phyloP scores from a whole-genome alignment of 53 echinoderm and acorn worm genomes.

The Zoroaster sp. region DNA sequence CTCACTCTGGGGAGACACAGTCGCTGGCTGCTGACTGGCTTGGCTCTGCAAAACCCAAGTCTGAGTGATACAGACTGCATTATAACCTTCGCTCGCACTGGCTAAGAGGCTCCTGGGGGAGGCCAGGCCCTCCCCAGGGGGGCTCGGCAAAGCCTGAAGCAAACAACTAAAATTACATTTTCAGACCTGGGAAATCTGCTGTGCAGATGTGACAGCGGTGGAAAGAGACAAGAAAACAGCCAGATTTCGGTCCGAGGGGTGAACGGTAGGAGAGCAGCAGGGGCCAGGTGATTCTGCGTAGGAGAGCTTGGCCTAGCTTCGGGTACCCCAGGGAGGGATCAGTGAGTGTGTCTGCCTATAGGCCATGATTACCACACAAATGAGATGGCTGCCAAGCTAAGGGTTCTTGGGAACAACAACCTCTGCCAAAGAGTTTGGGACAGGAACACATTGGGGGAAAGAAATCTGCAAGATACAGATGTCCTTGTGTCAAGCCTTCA shows the following conservation, averaged over 20 bases:
- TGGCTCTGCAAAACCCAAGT: constrained; percentile 27
- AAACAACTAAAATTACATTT: constrained; percentile 60
- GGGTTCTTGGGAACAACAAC: constrained; percentile 23
- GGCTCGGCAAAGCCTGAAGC: constrained; percentile 30
- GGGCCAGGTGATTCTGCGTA: constrained; percentile 32
- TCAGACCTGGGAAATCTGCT: constrained; percentile 57
- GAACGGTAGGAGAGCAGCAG: not conserved
- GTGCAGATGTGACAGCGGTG: constrained; percentile 47
- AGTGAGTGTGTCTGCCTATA: constrained; percentile 27
- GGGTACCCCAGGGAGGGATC: constrained; percentile 2
- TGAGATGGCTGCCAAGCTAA: constrained; percentile 25
- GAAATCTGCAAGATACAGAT: no score
- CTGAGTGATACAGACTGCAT: not conserved
- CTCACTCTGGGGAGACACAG: constrained; percentile 32
- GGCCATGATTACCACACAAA: constrained; percentile 50
- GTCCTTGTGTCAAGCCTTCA: no score
- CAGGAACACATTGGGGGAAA: not conserved
- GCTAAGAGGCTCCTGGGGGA: constrained; percentile 51
- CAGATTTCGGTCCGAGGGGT: not conserved
- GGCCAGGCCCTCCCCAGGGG: constrained; percentile 43
- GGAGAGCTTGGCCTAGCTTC: constrained; percentile 54
- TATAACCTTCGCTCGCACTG: constrained; percentile 39
- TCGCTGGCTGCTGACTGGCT: constrained; percentile 38
- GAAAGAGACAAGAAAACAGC: constrained; percentile 33
- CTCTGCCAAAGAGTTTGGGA: not conserved